These are phyloP conservation scores for Picus viridis DNA, from an alignment of 2,797 vertebrate species.

Conservation along the genomic window DNA sequence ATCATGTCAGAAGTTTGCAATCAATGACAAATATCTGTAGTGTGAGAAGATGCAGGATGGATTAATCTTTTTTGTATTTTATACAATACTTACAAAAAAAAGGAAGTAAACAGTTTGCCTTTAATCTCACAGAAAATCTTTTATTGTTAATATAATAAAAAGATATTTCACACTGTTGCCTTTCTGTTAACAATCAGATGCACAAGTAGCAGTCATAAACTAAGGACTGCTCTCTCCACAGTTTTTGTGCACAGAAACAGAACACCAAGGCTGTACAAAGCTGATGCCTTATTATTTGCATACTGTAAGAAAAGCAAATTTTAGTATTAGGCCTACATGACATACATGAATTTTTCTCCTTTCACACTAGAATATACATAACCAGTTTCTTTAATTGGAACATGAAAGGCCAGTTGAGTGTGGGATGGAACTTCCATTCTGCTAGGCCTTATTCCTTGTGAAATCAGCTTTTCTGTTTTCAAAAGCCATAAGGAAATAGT, in stretches of 20 bases:
- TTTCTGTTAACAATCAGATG: not conserved
- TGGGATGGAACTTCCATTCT: not conserved
- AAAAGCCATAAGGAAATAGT: not conserved
- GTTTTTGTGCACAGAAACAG: not conserved
- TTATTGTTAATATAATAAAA: not conserved
- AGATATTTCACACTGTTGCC: not conserved
- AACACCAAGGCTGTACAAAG: not conserved
- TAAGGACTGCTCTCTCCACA: not conserved
- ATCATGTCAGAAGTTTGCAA: not conserved
- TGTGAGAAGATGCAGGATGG: not conserved
- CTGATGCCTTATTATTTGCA: not conserved
- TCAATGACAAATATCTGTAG: not conserved
- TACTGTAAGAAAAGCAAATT: not conserved
- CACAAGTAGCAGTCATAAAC: not conserved
- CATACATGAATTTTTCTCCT: not conserved
- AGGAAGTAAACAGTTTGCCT: not conserved
- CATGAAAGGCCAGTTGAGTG: not conserved
- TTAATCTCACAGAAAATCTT: not conserved
- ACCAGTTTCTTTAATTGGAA: not conserved
- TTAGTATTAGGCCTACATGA: not conserved
- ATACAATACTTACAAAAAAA: not conserved
- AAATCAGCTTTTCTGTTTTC: not conserved
- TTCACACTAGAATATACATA: not conserved
- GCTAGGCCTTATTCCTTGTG: not conserved
- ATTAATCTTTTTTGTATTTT: not conserved